phyloP scores from a whole-genome alignment of 2,797 vertebrate species.

The Gymnodraco acuticeps region DNA sequence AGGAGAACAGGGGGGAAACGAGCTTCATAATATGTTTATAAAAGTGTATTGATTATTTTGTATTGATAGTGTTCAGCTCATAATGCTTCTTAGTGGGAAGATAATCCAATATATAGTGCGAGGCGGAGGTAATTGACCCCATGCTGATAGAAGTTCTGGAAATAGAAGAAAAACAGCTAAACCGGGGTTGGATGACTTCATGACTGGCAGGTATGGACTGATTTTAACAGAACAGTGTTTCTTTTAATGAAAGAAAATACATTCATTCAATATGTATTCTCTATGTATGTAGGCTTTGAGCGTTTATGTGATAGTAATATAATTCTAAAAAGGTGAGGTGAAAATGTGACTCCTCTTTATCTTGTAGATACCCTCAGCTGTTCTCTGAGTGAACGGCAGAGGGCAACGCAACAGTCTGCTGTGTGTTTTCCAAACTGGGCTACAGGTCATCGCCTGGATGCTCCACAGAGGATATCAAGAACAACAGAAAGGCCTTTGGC shows the following conservation, averaged over 20 bases:
- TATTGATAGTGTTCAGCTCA: conserved; percentile 61
- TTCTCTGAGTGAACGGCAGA: conserved; percentile 71
- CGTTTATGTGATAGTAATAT: neutral
- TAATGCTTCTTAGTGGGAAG: conserved; percentile 60
- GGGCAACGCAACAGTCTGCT: conserved; percentile 69
- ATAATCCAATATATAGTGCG: conserved; percentile 71
- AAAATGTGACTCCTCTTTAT: neutral
- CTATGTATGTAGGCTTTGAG: neutral
- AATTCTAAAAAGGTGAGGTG: neutral
- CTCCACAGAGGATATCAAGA: conserved; percentile 58
- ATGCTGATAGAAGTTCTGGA: conserved; percentile 58
- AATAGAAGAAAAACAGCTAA: conserved; percentile 6
- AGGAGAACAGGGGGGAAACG: neutral
- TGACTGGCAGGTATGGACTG: conserved; percentile 25
- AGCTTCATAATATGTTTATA: conserved; percentile 19
- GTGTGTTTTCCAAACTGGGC: conserved; percentile 56
- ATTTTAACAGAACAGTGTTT: neutral
- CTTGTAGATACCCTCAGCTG: neutral
- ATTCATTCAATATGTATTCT: neutral
- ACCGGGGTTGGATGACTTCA: conserved; percentile 44
- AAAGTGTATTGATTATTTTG: conserved; percentile 68
- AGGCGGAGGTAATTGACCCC: conserved; percentile 68
- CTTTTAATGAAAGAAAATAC: neutral
- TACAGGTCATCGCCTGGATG: conserved; percentile 71
- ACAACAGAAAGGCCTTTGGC: conserved; percentile 46